Percentiles rank a stretch among this genome's conserved stretches.
Evolutionary conservation across 2,113 vertebrate species (phyloP).

Genomic region (Oncorhynchus tshawytscha): DNA sequence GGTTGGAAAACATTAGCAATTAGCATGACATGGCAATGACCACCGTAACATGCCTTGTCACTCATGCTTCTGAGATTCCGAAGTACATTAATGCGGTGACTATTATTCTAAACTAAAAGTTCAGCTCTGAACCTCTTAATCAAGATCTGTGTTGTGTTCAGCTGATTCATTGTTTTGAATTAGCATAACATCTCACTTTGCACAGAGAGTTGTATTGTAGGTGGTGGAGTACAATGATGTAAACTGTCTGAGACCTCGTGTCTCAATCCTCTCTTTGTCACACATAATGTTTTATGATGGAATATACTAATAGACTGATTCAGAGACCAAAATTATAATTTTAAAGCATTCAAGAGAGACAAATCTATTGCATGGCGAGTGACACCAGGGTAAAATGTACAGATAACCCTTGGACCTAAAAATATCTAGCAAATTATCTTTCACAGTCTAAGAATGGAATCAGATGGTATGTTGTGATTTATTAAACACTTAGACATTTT

Average conservation of each 20-base stretch:
- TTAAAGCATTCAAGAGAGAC: background rate
- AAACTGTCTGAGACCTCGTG: background rate
- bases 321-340: background rate
- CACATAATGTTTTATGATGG: background rate
- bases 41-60: conserved; percentile 1
- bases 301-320: background rate
- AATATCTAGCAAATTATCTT: background rate
- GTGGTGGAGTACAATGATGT: background rate
- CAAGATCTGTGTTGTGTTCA: conserved; percentile 16
- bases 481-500: no score
- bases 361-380: background rate
- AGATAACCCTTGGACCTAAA: background rate
- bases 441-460: background rate
- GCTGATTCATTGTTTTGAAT: conserved; percentile 16
- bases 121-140: conserved; percentile 1
- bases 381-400: background rate
- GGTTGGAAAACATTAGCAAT: background rate
- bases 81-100: conserved; percentile 2
- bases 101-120: conserved; percentile 7
- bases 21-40: conserved; percentile 18
- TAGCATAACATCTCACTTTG: conserved; percentile 14
- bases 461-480: background rate
- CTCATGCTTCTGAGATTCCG: conserved; percentile 5
- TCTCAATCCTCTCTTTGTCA: background rate
- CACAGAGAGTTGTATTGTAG: background rate